A percentile compares a stretch with the other conserved stretches of the same genome.
Conservation (phyloP, 2,797 vertebrate species). For the Pseudocheirus occidentalis region DNA sequence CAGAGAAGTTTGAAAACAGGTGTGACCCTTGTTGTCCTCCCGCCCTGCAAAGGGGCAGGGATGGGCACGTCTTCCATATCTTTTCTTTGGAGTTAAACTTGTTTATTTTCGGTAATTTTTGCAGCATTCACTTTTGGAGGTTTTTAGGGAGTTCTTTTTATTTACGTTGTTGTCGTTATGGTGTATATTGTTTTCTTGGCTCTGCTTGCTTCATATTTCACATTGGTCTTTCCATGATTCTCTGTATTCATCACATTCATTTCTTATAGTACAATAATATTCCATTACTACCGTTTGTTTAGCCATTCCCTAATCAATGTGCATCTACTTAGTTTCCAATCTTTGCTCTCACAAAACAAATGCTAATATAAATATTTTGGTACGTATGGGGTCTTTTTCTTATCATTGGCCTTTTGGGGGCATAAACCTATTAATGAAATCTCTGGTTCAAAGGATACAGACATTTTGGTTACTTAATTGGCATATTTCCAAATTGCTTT, state of each 20-base stretch:
- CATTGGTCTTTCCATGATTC: not conserved
- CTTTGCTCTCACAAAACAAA: not conserved
- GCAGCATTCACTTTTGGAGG: not conserved
- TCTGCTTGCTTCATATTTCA: not conserved
- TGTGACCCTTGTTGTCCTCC: not conserved
- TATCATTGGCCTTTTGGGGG: not conserved
- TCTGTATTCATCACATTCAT: not conserved
- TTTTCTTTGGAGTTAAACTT: not conserved
- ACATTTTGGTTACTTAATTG: not conserved
- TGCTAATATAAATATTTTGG: no score
- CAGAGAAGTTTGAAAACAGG: not conserved
- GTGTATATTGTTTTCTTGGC: not conserved
- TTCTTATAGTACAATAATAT: not conserved
- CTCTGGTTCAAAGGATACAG: not conserved
- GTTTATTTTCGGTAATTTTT: not conserved
- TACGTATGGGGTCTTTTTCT: not conserved
- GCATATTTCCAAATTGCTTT: not conserved
- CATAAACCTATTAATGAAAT: not conserved
- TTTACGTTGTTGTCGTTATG: not conserved
- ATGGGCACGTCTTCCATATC: no score
- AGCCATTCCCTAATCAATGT: not conserved
- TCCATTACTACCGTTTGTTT: not conserved
- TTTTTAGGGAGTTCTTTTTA: not conserved
- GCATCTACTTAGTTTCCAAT: not conserved
- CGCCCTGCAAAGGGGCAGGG: no score